These are phyloP conservation scores for Sarotherodon lohbergeri DNA, from an alignment of 2,113 vertebrate species.

Conservation along the genomic window DNA sequence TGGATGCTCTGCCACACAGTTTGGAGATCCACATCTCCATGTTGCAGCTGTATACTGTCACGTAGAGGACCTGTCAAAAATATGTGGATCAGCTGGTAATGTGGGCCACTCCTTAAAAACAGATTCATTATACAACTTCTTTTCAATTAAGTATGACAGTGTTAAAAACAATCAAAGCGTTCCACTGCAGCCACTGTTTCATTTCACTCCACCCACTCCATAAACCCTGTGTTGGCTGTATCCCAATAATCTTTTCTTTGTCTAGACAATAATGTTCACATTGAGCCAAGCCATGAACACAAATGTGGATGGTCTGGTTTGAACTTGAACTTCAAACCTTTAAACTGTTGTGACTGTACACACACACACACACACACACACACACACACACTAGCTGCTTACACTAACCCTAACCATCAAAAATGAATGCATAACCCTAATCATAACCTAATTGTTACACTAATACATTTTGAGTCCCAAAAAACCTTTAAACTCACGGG, in stretches of 20 bases:
- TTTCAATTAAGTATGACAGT: background rate
- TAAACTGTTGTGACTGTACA: background rate
- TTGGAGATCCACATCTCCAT: background rate
- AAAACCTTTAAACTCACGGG: background rate
- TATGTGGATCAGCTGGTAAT: background rate
- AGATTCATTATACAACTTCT: background rate
- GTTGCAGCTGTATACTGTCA: background rate
- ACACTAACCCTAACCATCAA: background rate
- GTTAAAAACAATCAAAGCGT: background rate
- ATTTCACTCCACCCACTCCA: background rate
- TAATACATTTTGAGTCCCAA: background rate
- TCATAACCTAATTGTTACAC: background rate
- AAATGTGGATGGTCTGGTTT: background rate
- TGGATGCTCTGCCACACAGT: background rate
- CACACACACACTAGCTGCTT: background rate
- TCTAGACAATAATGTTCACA: background rate
- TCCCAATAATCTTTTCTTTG: background rate
- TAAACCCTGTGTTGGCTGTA: background rate
- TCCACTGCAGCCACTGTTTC: background rate
- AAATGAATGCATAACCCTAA: background rate
- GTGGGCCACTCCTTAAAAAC: rapidly evolving
- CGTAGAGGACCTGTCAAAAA: background rate
- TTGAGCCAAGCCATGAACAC: background rate
- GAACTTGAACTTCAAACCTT: background rate
- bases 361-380: too few relatives aligned